Base-by-base conservation (phyloP, 1,140 invertebrate genomes). In the Solenopsis fugax region DNA sequence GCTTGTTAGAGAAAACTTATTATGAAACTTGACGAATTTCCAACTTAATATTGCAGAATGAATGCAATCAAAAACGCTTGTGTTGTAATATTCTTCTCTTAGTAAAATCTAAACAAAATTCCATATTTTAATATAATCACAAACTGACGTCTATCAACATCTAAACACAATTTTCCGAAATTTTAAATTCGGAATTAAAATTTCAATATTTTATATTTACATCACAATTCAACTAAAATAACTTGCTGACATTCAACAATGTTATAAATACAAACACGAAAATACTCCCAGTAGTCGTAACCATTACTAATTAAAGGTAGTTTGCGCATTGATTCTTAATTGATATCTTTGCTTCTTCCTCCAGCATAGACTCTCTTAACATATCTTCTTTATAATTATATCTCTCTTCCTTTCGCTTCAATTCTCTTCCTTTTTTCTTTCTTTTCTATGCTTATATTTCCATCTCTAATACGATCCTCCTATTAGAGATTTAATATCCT, bases 321-420 rank as follows among this genome's bases (percentile, higher is more conserved):
- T 91, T 91, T 93, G 82, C 86, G 93, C 93, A 91, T 93, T 94
- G 93, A 94, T 94, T 93, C 91, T 92, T 94, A 94, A 94, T 94
- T 94, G 94, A 94, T 94, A 93, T 94, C 92, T 92, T 93, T 93
- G 88, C 93, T 89, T 72, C 52, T 73, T 90, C 85, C 91, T 92
- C 82, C 88, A 87, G 64, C 87, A 86, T 88, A 71, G 87, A 87
- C 77, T 76, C 82, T 86, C 84, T 80, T 76, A 60, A 34, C 72
- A 69, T 77, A n/a, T 76, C 76, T 86, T 76, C 16, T 52, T 58
- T 48, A 10, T 12, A n/a, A n/a, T 34, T 41, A 56, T 1, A n/a
- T n/a, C n/a, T 50, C 24, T n/a, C 50, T 56, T 24, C n/a, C 21
- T 50, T 21, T 45, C 58, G 45, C 29, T 82, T 37, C 24, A 21